These are phyloP conservation scores for Apotomis betuletana DNA, from an alignment of 2,888 invertebrate species.

Conservation along the genomic window DNA sequence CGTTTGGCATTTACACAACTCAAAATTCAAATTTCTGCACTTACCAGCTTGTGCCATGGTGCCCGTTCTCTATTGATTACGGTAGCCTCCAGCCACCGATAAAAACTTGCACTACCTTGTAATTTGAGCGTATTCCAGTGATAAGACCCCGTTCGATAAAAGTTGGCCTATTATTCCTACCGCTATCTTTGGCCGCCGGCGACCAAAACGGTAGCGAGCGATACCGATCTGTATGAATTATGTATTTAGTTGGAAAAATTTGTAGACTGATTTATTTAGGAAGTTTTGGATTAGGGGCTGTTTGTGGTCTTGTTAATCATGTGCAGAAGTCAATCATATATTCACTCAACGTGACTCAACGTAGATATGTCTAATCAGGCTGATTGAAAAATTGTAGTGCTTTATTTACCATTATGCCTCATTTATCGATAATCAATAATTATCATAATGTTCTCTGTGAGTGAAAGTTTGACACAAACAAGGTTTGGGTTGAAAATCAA, in stretches of 20 bases:
- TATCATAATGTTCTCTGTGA: too few relatives aligned
- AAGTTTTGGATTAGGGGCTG: conserved; percentile 46
- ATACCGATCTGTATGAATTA: conserved; percentile 67
- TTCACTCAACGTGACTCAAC: not conserved
- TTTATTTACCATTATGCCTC: too few relatives aligned
- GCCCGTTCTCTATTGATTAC: conserved; percentile 63
- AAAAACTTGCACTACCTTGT: conserved; percentile 65
- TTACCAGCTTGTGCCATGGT: conserved; percentile 31
- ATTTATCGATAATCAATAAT: too few relatives aligned
- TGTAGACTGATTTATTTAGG: conserved; percentile 56
- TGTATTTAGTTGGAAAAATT: conserved; percentile 72
- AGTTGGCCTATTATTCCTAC: conserved; percentile 74
- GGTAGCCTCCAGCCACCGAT: conserved; percentile 61
- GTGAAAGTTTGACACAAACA: too few relatives aligned
- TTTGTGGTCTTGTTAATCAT: not conserved
- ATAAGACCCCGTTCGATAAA: conserved; percentile 59
- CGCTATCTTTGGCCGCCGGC: conserved; percentile 53
- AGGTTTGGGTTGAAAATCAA: too few relatives aligned
- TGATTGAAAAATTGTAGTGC: too few relatives aligned
- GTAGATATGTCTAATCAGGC: too few relatives aligned
- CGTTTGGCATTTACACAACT: not conserved
- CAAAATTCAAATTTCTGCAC: conserved; percentile 9
- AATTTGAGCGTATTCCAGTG: conserved; percentile 37
- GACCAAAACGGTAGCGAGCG: conserved; percentile 50
- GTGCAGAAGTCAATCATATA: not conserved